These are phyloP conservation scores for Carettochelys insculpta DNA, from an alignment of 2,113 vertebrate genomes.

Conservation along the genomic window DNA sequence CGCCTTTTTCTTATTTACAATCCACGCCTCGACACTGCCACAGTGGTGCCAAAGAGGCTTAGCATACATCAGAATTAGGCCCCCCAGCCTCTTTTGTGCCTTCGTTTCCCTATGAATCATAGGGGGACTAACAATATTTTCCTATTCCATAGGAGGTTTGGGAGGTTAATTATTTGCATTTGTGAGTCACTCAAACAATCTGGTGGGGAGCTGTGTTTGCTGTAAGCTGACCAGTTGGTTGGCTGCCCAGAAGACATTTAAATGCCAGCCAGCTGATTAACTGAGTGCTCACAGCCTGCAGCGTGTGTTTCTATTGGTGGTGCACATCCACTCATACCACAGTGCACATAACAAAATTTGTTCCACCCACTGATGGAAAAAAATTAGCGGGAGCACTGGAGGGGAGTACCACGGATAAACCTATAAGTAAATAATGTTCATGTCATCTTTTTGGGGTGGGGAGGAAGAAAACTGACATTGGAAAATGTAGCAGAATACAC, in stretches of 20 bases:
- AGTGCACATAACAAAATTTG: no score
- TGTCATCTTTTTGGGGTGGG: neutral
- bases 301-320: no score
- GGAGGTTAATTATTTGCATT: no score
- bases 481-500: accelerated
- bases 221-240: no score
- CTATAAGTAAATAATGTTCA: neutral
- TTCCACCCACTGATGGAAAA: no score
- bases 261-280: no score
- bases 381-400: no score
- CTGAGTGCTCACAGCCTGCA: no score
- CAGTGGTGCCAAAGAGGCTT: neutral
- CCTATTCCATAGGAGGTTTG: neutral
- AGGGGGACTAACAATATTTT: neutral
- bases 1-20: neutral
- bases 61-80: accelerated
- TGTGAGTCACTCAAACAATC: accelerated
- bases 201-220: no score
- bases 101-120: neutral
- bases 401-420: neutral
- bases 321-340: no score
- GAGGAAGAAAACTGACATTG: neutral
- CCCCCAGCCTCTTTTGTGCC: neutral
- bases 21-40: neutral
- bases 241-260: no score